These are phyloP conservation scores for Hecatera dysodea DNA, from an alignment of 2,888 invertebrate species.

Conservation along the genomic window DNA sequence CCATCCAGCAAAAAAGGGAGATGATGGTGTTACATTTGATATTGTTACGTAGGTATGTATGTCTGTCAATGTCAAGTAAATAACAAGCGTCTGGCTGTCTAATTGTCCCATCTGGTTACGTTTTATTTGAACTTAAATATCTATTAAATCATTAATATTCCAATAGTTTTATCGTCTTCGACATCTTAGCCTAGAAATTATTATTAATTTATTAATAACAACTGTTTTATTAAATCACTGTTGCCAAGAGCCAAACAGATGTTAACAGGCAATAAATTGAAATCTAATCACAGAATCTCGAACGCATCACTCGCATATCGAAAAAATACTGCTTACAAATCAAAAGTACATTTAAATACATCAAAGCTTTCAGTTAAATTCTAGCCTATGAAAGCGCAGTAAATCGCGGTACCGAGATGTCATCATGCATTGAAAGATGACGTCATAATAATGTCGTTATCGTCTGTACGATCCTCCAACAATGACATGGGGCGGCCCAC, in stretches of 20 bases:
- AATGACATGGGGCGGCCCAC: slow-evolving; percentile 64
- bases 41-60: not conserved
- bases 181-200: slow-evolving; percentile 17
- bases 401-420: slow-evolving; percentile 47
- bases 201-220: slow-evolving; percentile 9
- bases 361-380: not conserved
- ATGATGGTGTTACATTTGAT: not conserved
- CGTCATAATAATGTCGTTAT: slow-evolving; percentile 60
- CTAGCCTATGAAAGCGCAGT: slow-evolving; percentile 34
- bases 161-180: slow-evolving; percentile 11
- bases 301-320: not conserved
- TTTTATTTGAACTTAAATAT: slow-evolving; percentile 29
- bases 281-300: not conserved
- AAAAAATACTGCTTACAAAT: not conserved
- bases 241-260: slow-evolving; percentile 11
- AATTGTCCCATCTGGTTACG: slow-evolving; percentile 7
- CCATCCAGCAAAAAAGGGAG: too few species aligned
- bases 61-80: not conserved
- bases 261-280: not conserved
- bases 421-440: slow-evolving; percentile 51
- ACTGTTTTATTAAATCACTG: slow-evolving; percentile 1
- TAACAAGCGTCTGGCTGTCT: not conserved
- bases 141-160: slow-evolving; percentile 21
- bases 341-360: not conserved
- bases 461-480: slow-evolving; percentile 54